These are phyloP conservation scores for Lasioglossum pauxillum DNA, from an alignment of 2,888 invertebrate species.

Conservation along the genomic window DNA sequence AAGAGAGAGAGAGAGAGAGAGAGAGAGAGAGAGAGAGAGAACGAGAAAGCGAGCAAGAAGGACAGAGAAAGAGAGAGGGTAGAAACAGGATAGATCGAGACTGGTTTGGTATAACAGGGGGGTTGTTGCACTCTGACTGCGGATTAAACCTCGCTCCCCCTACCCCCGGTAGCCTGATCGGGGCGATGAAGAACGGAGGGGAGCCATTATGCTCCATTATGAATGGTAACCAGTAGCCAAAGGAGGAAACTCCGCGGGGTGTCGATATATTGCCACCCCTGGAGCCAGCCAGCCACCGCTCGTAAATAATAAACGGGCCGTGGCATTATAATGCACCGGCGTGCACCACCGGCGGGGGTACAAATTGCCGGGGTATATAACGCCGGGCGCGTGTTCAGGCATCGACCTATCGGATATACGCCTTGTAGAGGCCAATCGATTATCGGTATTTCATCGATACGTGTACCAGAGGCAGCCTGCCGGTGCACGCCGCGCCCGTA, in stretches of 20 bases:
- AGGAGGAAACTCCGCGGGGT: slow-evolving; percentile 73
- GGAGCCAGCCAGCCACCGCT: slow-evolving; percentile 64
- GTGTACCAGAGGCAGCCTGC: slow-evolving; percentile 52
- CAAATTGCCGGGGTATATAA: slow-evolving; percentile 71
- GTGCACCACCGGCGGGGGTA: slow-evolving; percentile 60
- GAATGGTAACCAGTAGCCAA: slow-evolving; percentile 75
- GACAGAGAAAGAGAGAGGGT: background rate
- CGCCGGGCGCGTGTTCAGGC: slow-evolving; percentile 70
- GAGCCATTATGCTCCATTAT: slow-evolving; percentile 70
- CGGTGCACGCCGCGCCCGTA: slow-evolving; percentile 40
- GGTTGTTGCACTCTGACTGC: slow-evolving; percentile 69
- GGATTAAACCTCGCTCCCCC: slow-evolving; percentile 59
- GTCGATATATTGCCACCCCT: slow-evolving; percentile 74
- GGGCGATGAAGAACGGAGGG: slow-evolving; percentile 40
- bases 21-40: background rate
- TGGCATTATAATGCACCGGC: slow-evolving; percentile 67
- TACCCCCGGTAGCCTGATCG: slow-evolving; percentile 9
- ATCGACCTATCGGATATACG: slow-evolving; percentile 72
- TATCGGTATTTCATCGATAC: slow-evolving; percentile 72
- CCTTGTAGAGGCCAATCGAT: slow-evolving; percentile 72
- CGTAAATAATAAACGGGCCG: slow-evolving; percentile 72
- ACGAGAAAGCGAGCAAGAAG: background rate
- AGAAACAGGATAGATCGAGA: background rate
- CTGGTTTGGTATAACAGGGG: slow-evolving; percentile 25
- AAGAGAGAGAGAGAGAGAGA: background rate